Percentiles rank a stretch among this genome's conserved stretches.
These are phyloP conservation scores for Choristoneura rosaceana DNA, from an alignment of 2,888 invertebrate genomes.

Conservation along the genomic window DNA sequence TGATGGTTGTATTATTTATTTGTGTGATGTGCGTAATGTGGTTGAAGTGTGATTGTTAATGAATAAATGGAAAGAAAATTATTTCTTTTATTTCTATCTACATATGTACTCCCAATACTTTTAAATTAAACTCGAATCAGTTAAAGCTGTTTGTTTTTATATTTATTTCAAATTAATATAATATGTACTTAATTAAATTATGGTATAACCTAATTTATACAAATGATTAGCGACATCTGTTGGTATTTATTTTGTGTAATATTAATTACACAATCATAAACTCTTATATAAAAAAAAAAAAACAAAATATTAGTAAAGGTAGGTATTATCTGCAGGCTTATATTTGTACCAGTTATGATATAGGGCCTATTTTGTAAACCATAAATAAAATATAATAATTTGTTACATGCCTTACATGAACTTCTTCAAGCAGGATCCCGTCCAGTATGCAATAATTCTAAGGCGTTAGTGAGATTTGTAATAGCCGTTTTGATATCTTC, in stretches of 20 bases:
- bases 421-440: slow-evolving; percentile 85
- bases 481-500: slow-evolving; percentile 97
- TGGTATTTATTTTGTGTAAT: neutral
- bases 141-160: slow-evolving; percentile 24
- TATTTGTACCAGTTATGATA: neutral
- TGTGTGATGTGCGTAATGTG: slow-evolving; percentile 52
- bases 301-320: neutral
- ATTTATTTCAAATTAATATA: slow-evolving; percentile 7
- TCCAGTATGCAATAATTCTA: slow-evolving; percentile 93
- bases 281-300: neutral
- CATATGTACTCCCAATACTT: neutral
- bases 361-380: neutral
- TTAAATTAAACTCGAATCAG: slow-evolving; percentile 1
- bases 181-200: neutral
- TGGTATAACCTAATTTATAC: slow-evolving; percentile 18
- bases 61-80: slow-evolving; percentile 48
- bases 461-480: slow-evolving; percentile 93
- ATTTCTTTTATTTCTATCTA: slow-evolving; percentile 16
- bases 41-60: slow-evolving; percentile 52
- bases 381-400: slow-evolving; percentile 2
- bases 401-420: slow-evolving; percentile 10
- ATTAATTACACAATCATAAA: slow-evolving; percentile 2
- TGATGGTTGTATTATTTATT: slow-evolving; percentile 46
- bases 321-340: slow-evolving; percentile 1
- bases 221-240: neutral